phyloP scores from a whole-genome alignment of 2,888 invertebrate species.

The Orgyia antiqua region DNA sequence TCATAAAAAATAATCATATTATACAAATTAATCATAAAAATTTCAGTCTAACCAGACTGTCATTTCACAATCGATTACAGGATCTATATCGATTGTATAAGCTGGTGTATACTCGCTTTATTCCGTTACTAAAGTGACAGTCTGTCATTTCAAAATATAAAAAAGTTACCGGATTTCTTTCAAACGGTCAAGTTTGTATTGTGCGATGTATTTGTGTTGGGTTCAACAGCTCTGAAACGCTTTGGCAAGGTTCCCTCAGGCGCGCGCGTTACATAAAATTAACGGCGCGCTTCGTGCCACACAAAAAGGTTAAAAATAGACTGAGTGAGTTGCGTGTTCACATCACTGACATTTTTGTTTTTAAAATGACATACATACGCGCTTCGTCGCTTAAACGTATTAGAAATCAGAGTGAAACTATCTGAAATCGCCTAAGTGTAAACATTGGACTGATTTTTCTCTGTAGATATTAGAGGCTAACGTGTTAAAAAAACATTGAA shows the following conservation, averaged over 20 bases:
- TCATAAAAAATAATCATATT: too few relatives aligned
- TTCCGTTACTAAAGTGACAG: too few relatives aligned
- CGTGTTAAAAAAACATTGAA: slow-evolving; percentile 24
- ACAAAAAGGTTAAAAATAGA: slow-evolving; percentile 74
- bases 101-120: slow-evolving; percentile 9
- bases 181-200: slow-evolving; percentile 52
- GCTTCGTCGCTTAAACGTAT: slow-evolving; percentile 47
- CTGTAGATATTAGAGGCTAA: slow-evolving; percentile 34
- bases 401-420: slow-evolving; percentile 71
- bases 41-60: too few relatives aligned
- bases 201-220: slow-evolving; percentile 35
- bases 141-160: slow-evolving; percentile 52
- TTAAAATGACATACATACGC: slow-evolving; percentile 67
- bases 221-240: slow-evolving; percentile 34
- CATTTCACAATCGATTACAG: too few relatives aligned
- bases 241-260: slow-evolving; percentile 73
- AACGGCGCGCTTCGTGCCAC: slow-evolving; percentile 51
- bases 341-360: slow-evolving; percentile 66
- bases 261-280: slow-evolving; percentile 62
- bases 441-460: slow-evolving; percentile 61
- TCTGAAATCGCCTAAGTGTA: slow-evolving; percentile 56
- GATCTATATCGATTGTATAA: too few relatives aligned
- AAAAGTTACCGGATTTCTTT: slow-evolving; percentile 63
- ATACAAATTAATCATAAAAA: too few relatives aligned
- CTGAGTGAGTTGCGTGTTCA: slow-evolving; percentile 64